These are phyloP conservation scores for Catonia carolina DNA, from an alignment of 2,888 invertebrate species.

Conservation along the genomic window DNA sequence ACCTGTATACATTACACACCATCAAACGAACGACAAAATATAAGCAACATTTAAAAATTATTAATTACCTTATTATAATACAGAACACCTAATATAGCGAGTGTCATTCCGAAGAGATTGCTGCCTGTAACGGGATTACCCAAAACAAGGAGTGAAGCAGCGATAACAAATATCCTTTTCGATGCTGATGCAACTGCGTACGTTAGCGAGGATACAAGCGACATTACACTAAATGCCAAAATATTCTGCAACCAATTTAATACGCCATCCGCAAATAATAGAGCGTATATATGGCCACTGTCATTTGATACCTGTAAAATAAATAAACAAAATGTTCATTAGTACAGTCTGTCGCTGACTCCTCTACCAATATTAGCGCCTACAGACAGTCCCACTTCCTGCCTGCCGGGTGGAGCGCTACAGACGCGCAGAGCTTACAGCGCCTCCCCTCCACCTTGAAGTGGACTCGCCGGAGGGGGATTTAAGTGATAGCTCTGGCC, in stretches of 20 bases:
- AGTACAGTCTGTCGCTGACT: too few relatives aligned
- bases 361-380: too few relatives aligned
- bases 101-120: conserved; percentile 83
- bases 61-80: conserved; percentile 85
- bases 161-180: conserved; percentile 88
- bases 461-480: too few relatives aligned
- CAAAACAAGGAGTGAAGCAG: conserved; percentile 75
- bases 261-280: conserved; percentile 71
- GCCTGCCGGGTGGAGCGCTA: too few relatives aligned
- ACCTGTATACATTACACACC: neutral
- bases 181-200: conserved; percentile 95
- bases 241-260: conserved; percentile 93
- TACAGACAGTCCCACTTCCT: too few relatives aligned
- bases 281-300: conserved; percentile 50
- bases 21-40: neutral
- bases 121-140: conserved; percentile 84
- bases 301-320: conserved; percentile 47
- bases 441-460: too few relatives aligned
- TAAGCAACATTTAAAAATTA: conserved; percentile 28
- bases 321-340: neutral
- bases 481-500: too few relatives aligned
- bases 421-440: too few relatives aligned
- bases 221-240: conserved; percentile 88
- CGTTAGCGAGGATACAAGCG: conserved; percentile 84
- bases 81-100: conserved; percentile 84